These are phyloP conservation scores for Isichthys henryi DNA, from an alignment of 2,113 vertebrate species.

Conservation along the genomic window DNA sequence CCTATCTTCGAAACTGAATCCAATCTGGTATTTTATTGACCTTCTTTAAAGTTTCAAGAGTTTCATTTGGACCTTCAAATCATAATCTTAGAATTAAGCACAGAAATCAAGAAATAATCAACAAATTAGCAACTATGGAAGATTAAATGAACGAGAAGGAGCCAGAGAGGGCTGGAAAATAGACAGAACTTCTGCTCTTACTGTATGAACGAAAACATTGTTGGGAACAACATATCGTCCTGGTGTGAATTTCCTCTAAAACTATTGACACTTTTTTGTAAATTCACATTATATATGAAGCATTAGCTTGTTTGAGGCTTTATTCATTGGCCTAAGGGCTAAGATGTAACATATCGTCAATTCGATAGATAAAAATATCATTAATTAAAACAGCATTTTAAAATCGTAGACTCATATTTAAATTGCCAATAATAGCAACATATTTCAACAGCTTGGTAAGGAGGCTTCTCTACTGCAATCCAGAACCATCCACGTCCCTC, in stretches of 20 bases:
- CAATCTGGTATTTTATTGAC: constrained; percentile 8
- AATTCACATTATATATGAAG: neutral
- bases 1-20: neutral
- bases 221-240: neutral
- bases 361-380: neutral
- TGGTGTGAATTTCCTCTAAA: neutral
- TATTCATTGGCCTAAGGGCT: neutral
- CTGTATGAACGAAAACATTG: neutral
- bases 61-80: constrained; percentile 9
- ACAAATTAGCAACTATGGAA: constrained; percentile 1
- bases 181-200: neutral
- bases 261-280: neutral
- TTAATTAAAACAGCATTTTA: neutral
- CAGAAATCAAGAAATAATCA: neutral
- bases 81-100: constrained; percentile 8
- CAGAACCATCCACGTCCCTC: constrained; percentile 65
- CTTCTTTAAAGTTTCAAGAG: constrained; percentile 5
- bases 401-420: constrained; percentile 28
- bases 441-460: constrained; percentile 64
- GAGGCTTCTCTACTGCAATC: constrained; percentile 73
- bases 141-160: neutral
- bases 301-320: neutral
- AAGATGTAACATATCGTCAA: neutral
- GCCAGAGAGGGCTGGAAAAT: constrained; percentile 9
- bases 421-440: constrained; percentile 50